Evolutionary conservation across 2,797 vertebrate genomes (phyloP), one percentile per base, ranked within the genome.

Genomic region (Argya squamiceps): DNA sequence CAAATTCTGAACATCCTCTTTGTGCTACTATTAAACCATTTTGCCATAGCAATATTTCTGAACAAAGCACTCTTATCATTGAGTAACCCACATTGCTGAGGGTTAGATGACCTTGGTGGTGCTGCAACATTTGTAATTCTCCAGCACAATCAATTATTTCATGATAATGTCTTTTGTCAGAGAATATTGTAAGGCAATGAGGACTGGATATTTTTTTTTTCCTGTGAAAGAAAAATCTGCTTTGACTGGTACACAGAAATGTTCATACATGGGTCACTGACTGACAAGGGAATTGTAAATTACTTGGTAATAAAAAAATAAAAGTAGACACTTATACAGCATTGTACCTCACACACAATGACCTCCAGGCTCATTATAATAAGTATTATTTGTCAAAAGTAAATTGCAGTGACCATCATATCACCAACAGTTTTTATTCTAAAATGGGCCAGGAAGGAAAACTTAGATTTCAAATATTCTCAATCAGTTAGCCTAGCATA

Each of bases 251-350:
- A 91, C 49, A 92, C 60, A 93, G 62, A 96, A 96, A 79, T 10
- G 10, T 88, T 92, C 84, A n/a, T 55, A 84, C 49, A 62, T 50
- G 58, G 67, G 49, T 97, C 88, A 96, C 78, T 96, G 89, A 46
- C 46, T 95, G 89, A 96, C 90, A 94, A 86, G 78, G n/a, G 81
- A 97, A 92, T 55, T 92, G 76, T 81, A 96, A 97, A 97, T 95
- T 97, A 88, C 74, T 94, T 11, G 1, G 47, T 83, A 96, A 93
- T 94, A 96, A 78, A 96, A 96, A 89, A 95, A 83, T 95, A 95
- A 89, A 69, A 95, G 36, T 12, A 81, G 77, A 91, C 49, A 96
- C 91, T 95, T 92, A 93, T 86, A 76, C 41, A 81, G 74, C 84
- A 64, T 37, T 79, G 71, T 58, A 92, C 50, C 24, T 96, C 68